phyloP scores from a whole-genome alignment of 2,888 invertebrate genomes.

The Harmothoe impar region DNA sequence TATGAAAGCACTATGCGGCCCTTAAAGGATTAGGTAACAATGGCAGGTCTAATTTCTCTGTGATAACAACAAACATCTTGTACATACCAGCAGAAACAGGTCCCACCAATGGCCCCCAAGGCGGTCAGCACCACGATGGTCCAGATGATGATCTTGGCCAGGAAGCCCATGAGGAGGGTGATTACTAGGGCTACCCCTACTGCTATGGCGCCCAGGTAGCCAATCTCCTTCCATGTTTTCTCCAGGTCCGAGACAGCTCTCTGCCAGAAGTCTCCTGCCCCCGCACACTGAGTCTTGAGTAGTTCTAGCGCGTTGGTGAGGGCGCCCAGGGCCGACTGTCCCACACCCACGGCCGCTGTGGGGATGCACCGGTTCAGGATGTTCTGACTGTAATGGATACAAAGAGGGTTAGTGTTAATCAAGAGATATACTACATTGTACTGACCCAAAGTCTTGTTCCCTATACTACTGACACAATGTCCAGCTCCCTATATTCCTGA shows the following conservation, averaged over 20 bases:
- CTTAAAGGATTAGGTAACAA: too few species aligned
- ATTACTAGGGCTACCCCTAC: slow-evolving; percentile 86
- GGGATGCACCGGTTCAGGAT: slow-evolving; percentile 61
- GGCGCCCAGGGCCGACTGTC: slow-evolving; percentile 40
- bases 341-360: slow-evolving; percentile 3
- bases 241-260: slow-evolving; percentile 87
- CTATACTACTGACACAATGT: too few species aligned
- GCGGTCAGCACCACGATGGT: slow-evolving; percentile 86
- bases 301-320: slow-evolving; percentile 40
- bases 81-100: slow-evolving; percentile 86
- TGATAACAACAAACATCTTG: too few species aligned
- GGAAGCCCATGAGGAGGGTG: slow-evolving; percentile 85
- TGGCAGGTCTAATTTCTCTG: too few species aligned
- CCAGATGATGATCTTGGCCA: slow-evolving; percentile 87
- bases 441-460: background rate
- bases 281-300: slow-evolving; percentile 9
- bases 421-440: background rate
- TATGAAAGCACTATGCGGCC: too few species aligned
- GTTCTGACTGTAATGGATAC: slow-evolving; percentile 43
- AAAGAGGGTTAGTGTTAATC: background rate
- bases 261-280: slow-evolving; percentile 78
- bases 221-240: slow-evolving; percentile 86
- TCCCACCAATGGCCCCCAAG: slow-evolving; percentile 85
- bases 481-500: too few species aligned
- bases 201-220: slow-evolving; percentile 86